phyloP scores from a whole-genome alignment of 1,140 invertebrate genomes.

The silkworm (Bombyx mori) region DNA sequence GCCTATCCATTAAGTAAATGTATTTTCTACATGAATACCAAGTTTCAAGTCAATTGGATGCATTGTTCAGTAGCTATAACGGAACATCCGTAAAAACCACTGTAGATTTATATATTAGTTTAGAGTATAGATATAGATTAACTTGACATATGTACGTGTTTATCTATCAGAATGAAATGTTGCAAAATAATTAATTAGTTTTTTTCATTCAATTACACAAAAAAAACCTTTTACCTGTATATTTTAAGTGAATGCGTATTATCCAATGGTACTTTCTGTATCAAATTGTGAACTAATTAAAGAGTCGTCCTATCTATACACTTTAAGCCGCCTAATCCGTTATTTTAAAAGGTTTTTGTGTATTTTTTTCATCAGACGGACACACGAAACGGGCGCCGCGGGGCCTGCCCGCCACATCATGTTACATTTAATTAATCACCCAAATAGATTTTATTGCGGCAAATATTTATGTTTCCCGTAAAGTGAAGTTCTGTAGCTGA shows the following conservation, averaged over 20 bases:
- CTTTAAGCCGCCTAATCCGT: constrained; percentile 8
- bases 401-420: constrained; percentile 20
- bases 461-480: constrained; percentile 50
- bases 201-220: too few relatives aligned
- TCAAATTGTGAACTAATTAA: constrained; percentile 4
- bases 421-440: constrained; percentile 45
- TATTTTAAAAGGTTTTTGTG: constrained; percentile 20
- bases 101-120: too few relatives aligned
- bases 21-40: too few relatives aligned
- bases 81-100: too few relatives aligned
- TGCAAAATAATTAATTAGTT: too few relatives aligned
- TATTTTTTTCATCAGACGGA: constrained; percentile 18
- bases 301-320: constrained; percentile 9
- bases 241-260: not conserved
- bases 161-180: too few relatives aligned
- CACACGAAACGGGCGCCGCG: constrained; percentile 1
- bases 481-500: constrained; percentile 27
- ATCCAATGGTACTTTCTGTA: constrained; percentile 1
- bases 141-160: too few relatives aligned
- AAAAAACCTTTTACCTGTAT: too few relatives aligned
- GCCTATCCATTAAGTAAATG: too few relatives aligned
- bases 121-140: too few relatives aligned
- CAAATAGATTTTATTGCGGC: constrained; percentile 34
- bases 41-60: too few relatives aligned
- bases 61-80: too few relatives aligned